phyloP scores from a whole-genome alignment of 2,888 invertebrate genomes.

The Odontocerum albicorne region DNA sequence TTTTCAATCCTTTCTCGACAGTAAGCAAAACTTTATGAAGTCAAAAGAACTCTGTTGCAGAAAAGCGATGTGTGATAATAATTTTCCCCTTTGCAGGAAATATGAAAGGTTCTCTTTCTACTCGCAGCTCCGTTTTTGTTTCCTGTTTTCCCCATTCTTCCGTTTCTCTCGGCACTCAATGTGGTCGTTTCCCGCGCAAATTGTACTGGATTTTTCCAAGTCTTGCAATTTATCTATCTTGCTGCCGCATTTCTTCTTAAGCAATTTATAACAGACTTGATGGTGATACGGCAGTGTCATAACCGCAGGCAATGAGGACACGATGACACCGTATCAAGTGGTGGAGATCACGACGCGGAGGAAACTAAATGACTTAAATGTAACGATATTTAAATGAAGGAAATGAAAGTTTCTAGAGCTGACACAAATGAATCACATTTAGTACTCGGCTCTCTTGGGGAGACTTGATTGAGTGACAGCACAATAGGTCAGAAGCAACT shows the following conservation, averaged over 20 bases:
- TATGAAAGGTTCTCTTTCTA: constrained; percentile 1
- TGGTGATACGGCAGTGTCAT: constrained; percentile 8
- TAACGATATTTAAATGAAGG: constrained; percentile 4
- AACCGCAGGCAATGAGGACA: constrained; percentile 4
- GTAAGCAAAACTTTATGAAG: too few species aligned
- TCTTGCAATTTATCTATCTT: constrained; percentile 17
- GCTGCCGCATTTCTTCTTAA: neutral
- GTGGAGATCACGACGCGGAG: neutral
- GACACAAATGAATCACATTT: too few species aligned
- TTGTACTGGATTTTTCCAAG: constrained; percentile 15
- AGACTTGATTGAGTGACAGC: too few species aligned
- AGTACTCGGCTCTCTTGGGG: too few species aligned
- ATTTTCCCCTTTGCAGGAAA: neutral
- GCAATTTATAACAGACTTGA: constrained; percentile 20
- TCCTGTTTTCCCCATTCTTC: neutral
- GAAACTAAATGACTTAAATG: constrained; percentile 9
- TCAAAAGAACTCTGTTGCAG: too few species aligned
- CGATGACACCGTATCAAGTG: constrained; percentile 7
- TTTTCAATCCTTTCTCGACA: too few species aligned
- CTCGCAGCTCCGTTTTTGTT: neutral
- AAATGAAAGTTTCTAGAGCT: too few species aligned
- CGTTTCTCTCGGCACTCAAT: neutral
- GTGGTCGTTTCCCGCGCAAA: constrained; percentile 8
- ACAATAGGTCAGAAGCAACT: too few species aligned
- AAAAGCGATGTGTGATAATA: too few species aligned